phyloP scores from a whole-genome alignment of 2,888 invertebrate genomes.

The Hypomecis atomaria region DNA sequence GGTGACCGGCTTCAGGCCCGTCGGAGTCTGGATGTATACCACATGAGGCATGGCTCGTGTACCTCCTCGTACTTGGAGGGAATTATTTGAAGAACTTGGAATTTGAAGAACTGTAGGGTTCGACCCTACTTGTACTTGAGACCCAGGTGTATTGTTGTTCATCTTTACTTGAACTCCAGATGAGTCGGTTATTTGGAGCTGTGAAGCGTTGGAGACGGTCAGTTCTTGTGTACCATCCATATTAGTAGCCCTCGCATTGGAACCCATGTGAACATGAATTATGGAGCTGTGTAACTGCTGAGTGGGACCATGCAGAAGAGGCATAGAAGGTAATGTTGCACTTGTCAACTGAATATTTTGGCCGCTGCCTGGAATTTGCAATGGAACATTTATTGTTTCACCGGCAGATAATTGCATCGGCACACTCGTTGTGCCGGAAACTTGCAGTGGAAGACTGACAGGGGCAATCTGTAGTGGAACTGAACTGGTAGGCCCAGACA shows the following conservation, averaged over 20 bases:
- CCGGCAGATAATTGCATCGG: constrained; percentile 77
- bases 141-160: constrained; percentile 61
- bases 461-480: constrained; percentile 75
- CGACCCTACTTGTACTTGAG: constrained; percentile 74
- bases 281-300: constrained; percentile 75
- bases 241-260: constrained; percentile 63
- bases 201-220: constrained; percentile 66
- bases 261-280: constrained; percentile 79
- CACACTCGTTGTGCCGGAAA: constrained; percentile 71
- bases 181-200: constrained; percentile 67
- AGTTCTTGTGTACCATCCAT: constrained; percentile 71
- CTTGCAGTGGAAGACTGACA: constrained; percentile 77
- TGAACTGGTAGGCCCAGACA: constrained; percentile 69
- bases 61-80: constrained; percentile 71
- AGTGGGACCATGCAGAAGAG: constrained; percentile 67
- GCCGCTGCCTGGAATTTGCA: constrained; percentile 68
- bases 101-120: constrained; percentile 71
- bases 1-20: constrained; percentile 77
- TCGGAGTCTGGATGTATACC: constrained; percentile 85
- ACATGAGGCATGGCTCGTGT: constrained; percentile 81
- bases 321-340: constrained; percentile 72
- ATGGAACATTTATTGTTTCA: constrained; percentile 77
- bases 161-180: constrained; percentile 70
- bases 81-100: constrained; percentile 69
- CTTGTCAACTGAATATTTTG: constrained; percentile 73